These are phyloP conservation scores for Patella caerulea DNA, from an alignment of 2,888 invertebrate genomes.

Conservation along the genomic window DNA sequence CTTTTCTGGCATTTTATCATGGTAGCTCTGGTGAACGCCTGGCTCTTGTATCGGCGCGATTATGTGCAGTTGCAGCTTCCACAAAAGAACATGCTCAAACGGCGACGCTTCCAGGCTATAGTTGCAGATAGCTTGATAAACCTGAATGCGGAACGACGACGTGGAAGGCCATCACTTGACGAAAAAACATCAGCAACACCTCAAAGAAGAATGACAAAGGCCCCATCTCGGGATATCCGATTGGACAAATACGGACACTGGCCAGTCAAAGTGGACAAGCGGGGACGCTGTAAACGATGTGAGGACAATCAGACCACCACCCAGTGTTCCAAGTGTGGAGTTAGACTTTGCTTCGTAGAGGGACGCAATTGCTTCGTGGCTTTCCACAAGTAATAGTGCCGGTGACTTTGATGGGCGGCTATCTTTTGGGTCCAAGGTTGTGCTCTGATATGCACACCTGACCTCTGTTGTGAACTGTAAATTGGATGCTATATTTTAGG, in stretches of 20 bases:
- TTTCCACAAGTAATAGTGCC: no score
- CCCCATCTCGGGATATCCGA: conserved; percentile 21
- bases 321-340: no score
- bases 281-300: conserved; percentile 15
- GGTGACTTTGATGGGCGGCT: no score
- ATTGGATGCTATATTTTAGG: no score
- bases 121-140: conserved; percentile 16
- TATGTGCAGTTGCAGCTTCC: conserved; percentile 20
- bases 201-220: background rate
- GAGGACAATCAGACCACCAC: background rate
- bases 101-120: conserved; percentile 24
- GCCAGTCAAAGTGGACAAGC: conserved; percentile 17
- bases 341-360: no score
- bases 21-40: conserved; percentile 34
- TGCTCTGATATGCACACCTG: no score
- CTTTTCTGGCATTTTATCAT: conserved; percentile 35
- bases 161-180: conserved; percentile 12
- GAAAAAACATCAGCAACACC: conserved; percentile 8
- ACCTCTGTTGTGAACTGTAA: no score
- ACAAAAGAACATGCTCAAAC: conserved; percentile 25
- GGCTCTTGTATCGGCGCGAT: conserved; percentile 34
- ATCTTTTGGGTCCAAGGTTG: no score
- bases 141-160: background rate
- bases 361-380: no score
- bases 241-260: conserved; percentile 22